Percentiles rank a stretch among this genome's conserved stretches.
phyloP scores from a whole-genome alignment of 2,888 invertebrate genomes.

The Athetis lepigone region DNA sequence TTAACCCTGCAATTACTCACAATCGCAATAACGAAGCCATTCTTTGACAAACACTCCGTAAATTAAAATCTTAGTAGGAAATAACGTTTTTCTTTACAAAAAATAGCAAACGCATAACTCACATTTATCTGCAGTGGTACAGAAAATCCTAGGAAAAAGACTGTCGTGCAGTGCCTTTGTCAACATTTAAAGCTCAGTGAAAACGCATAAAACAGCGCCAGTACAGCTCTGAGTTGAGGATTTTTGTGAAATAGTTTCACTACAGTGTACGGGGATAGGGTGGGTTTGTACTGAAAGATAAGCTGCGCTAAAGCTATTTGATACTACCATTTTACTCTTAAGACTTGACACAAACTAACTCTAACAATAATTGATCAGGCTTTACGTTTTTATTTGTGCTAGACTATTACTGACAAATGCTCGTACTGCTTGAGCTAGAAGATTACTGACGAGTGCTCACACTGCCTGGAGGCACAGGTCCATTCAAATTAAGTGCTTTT shows the following conservation, averaged over 20 bases:
- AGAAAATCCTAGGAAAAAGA: conserved; percentile 63
- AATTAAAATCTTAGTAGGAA: conserved; percentile 45
- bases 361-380: no score
- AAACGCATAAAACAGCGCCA: conserved; percentile 65
- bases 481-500: no score
- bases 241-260: conserved; percentile 65
- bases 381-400: no score
- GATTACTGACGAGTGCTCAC: no score
- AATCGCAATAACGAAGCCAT: conserved; percentile 25
- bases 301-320: conserved; percentile 7
- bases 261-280: conserved; percentile 26
- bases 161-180: conserved; percentile 63
- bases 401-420: no score
- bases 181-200: conserved; percentile 66
- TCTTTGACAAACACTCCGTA: conserved; percentile 42
- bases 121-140: conserved; percentile 61
- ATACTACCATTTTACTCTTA: no score
- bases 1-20: conserved; percentile 36
- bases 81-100: conserved; percentile 43
- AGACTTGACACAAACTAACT: no score
- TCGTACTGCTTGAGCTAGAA: no score
- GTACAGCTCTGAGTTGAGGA: conserved; percentile 50
- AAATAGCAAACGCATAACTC: conserved; percentile 41
- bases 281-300: neutral
- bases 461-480: no score